Evolutionary conservation across 2,888 invertebrate genomes (phyloP).

Genomic region (Zele albiditarsus): DNA sequence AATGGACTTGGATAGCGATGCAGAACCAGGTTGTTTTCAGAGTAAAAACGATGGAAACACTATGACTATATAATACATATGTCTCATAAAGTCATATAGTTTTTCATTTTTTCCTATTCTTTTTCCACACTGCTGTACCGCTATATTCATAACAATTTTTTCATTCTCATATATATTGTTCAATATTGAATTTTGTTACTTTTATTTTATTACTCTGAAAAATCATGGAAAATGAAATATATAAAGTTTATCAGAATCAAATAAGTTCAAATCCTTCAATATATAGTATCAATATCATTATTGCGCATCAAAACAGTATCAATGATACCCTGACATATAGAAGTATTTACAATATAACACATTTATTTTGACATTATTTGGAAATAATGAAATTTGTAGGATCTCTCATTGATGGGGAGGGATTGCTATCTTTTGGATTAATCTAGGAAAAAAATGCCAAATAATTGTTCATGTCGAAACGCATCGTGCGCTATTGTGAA

Average conservation of each 20-base stretch:
- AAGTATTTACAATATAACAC: too few relatives aligned
- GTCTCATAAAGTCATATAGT: background rate
- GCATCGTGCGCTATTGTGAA: too few relatives aligned
- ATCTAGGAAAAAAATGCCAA: too few relatives aligned
- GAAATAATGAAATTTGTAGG: too few relatives aligned
- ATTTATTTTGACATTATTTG: too few relatives aligned
- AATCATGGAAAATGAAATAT: background rate
- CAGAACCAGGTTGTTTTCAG: conserved; percentile 38
- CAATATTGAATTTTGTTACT: conserved; percentile 6
- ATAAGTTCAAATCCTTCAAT: background rate
- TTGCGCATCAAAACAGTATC: too few relatives aligned
- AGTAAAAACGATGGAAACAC: conserved; percentile 45
- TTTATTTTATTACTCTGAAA: conserved; percentile 8
- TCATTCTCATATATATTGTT: too few relatives aligned
- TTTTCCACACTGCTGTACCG: background rate
- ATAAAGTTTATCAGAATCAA: background rate
- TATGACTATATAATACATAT: conserved; percentile 33
- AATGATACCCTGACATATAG: too few relatives aligned
- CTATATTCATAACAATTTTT: background rate
- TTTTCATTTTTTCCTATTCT: background rate
- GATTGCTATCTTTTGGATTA: too few relatives aligned
- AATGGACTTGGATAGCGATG: conserved; percentile 39
- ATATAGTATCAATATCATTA: background rate
- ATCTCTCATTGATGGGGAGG: too few relatives aligned
- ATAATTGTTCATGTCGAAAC: too few relatives aligned